Percentiles rank a stretch among this genome's conserved stretches.
These are phyloP conservation scores for Drosophila pegasa DNA, from an alignment of 2,888 invertebrate species.

Conservation along the genomic window DNA sequence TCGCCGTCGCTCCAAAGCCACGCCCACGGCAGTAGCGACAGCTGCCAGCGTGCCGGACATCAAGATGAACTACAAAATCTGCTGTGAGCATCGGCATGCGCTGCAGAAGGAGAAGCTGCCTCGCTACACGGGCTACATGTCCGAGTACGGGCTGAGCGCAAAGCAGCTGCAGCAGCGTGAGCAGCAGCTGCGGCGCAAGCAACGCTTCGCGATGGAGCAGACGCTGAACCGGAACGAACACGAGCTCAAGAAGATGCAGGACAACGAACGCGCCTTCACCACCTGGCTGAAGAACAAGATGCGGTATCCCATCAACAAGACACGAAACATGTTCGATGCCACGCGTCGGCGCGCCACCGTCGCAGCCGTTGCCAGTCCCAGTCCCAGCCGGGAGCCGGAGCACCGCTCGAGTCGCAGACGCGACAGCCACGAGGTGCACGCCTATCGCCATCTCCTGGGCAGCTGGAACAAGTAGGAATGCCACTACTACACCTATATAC, in stretches of 20 bases:
- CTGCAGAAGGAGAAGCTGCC: slow-evolving; percentile 84
- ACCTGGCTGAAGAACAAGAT: slow-evolving; percentile 86
- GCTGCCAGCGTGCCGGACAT: slow-evolving; percentile 60
- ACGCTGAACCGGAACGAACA: slow-evolving; percentile 84
- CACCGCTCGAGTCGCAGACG: slow-evolving; percentile 30
- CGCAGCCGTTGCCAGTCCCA: slow-evolving; percentile 48
- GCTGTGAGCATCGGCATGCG: slow-evolving; percentile 84
- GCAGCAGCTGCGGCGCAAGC: slow-evolving; percentile 81
- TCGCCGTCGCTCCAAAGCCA: slow-evolving; percentile 54
- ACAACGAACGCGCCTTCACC: slow-evolving; percentile 86
- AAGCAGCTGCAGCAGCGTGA: slow-evolving; percentile 85
- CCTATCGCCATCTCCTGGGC: slow-evolving; percentile 62
- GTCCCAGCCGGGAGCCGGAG: slow-evolving; percentile 19
- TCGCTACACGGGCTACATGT: slow-evolving; percentile 86
- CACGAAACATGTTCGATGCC: slow-evolving; percentile 84
- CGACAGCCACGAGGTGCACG: slow-evolving; percentile 63
- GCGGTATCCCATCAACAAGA: slow-evolving; percentile 84
- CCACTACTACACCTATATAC: slow-evolving; percentile 30
- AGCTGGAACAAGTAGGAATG: slow-evolving; percentile 65
- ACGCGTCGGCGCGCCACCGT: slow-evolving; percentile 56
- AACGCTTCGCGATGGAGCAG: slow-evolving; percentile 74
- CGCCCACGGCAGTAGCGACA: slow-evolving; percentile 30
- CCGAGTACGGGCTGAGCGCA: slow-evolving; percentile 86
- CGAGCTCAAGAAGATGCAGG: slow-evolving; percentile 85
- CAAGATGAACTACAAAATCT: slow-evolving; percentile 83